Evolutionary conservation across 2,888 invertebrate species (phyloP), one percentile per base, ranked within the genome.

Genomic region (Zaprionus bogoriensis): DNA sequence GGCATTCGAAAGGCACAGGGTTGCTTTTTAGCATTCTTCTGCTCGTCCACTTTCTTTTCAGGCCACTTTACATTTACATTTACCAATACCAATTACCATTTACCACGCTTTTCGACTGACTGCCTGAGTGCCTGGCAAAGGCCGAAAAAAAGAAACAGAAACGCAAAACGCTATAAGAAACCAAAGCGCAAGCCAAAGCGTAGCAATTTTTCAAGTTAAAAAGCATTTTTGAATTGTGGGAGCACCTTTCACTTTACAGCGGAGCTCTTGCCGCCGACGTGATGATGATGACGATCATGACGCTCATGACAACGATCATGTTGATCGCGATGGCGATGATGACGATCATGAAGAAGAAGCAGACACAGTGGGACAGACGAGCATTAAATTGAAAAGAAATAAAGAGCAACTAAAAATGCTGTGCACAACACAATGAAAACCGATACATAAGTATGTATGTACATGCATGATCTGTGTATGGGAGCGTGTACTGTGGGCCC

Each of bases 211-310:
- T 79, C 73, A 86, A 86, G 81, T 86, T 79, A 86, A 83, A 79
- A 86, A 84, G 80, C 71, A 70, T 77, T 74, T 69, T 79, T 77
- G 81, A 84, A 87, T 85, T 82, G 81, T 82, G 86, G 84, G 88
- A 88, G 88, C 88, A 84, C 88, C 87, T 87, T 87, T 88, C 87
- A 87, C 88, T 87, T 87, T 87, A 64, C 85, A 67, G 66, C 75
- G 28, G 5, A 14, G 38, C 32, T 36, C 32, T n/a, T n/a, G n/a
- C n/a, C n/a, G n/a, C n/a, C n/a, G n/a, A n/a, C n/a, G 39, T 67
- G 27, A 68, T 36, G 38, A 38, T 30, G 57, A 60, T 48, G 54
- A 39, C 25, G 64, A 52, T 19, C 20, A 42, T 58, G 32, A 68
- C 27, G 36, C 28, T 32, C 59, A 57, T 47, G 69, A 51, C 27